Base-by-base conservation (phyloP, 2,797 vertebrate species). In the Liparis tanakae region DNA sequence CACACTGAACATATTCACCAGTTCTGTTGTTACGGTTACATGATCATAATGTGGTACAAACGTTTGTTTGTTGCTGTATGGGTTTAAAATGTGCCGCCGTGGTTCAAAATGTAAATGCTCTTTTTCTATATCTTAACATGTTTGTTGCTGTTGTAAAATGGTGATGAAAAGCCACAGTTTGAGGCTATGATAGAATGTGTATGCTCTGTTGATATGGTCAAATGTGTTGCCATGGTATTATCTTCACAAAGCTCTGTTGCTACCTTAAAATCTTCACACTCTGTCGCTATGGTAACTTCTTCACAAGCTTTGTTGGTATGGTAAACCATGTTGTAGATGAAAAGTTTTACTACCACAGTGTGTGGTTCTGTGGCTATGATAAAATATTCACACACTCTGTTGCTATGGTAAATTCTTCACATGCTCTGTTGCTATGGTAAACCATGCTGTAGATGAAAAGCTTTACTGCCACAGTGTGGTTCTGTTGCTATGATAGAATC, bases 301-400 rank as follows among this genome's bases (percentile, higher is more conserved):
- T 37, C 37, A 41, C 41, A 76, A 76, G 81, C 71, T 83, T 76
- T 91, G 76, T 87, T 90, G 81, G 85, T 77, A 17, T 80, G 55
- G 68, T 85, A 75, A 76, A 72, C 41, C 41, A 43, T 43, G 41
- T 13, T 43, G 13, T 43, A 43, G 41, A 43, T 43, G 41, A 43
- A 43, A 43, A 3, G 41, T 12, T 41, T 41, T 41, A 41, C 39
- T 41, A 61, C 46, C 46, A 48, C 46, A 50, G 18, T 50, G 46
- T 50, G 46, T 50, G 46, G 46, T n/a, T 50, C 72, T 39, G 7
- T 39, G 10, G 37, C 37, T 39, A 39, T 39, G 37, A 39, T 39
- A 39, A 9, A 39, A 9, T 9, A 8, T 39, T 9, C 37, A 39
- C 37, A 30, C 25, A 30, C 25, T 30, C 25, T 30, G 25, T 30